These are phyloP conservation scores for Clarias platycephalus DNA, from an alignment of 2,797 vertebrate species.

Conservation along the genomic window DNA sequence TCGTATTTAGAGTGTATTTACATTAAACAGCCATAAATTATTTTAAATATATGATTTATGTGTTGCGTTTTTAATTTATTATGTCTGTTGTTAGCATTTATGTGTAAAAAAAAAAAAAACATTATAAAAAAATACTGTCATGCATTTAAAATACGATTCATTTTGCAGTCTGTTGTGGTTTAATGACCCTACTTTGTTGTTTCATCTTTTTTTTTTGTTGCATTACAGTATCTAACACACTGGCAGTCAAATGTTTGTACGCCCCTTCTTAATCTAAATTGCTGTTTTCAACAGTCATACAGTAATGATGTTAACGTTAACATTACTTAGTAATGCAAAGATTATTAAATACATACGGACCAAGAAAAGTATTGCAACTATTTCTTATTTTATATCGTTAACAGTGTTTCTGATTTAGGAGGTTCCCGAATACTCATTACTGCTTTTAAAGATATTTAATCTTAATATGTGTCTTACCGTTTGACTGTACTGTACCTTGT, in stretches of 20 bases:
- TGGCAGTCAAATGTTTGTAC: constrained; percentile 14
- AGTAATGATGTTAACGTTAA: background rate
- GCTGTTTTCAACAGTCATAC: background rate
- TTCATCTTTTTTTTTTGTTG: background rate
- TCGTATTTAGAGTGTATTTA: background rate
- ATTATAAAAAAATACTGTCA: background rate
- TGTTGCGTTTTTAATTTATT: constrained; percentile 29
- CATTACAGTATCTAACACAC: background rate
- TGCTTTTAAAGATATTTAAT: background rate
- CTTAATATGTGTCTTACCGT: background rate
- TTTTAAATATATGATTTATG: background rate
- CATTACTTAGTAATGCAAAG: too few species aligned
- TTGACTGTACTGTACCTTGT: constrained; percentile 4
- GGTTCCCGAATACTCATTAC: background rate
- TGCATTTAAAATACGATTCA: background rate
- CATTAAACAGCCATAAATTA: constrained; percentile 44
- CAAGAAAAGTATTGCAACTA: background rate
- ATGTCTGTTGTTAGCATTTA: constrained; percentile 12
- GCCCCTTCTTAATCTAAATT: background rate
- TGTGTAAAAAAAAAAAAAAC: background rate
- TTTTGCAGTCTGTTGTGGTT: background rate
- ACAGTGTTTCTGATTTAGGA: background rate
- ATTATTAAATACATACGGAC: background rate
- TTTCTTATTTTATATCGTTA: background rate
- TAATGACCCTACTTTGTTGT: background rate